Conservation (phyloP, 2,888 invertebrate species). For the Noctua janthina region DNA sequence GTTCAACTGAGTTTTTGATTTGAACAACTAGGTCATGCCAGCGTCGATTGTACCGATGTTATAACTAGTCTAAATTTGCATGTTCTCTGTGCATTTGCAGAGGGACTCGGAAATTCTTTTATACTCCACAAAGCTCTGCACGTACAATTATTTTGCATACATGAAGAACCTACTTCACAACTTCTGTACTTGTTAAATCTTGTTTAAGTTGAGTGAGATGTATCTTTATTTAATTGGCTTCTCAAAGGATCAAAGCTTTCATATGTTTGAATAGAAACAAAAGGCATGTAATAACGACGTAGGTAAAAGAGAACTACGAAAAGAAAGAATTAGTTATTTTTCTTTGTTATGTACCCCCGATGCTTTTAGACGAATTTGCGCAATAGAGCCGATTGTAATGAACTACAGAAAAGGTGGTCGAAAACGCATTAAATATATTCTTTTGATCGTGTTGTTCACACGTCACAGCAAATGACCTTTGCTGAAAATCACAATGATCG, state of each 20-base stretch:
- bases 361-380: constrained; percentile 35
- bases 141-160: constrained; percentile 18
- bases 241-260: constrained; percentile 16
- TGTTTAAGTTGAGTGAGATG: constrained; percentile 24
- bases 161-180: constrained; percentile 19
- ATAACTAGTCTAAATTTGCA: constrained; percentile 17
- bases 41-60: constrained; percentile 15
- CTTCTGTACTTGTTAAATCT: constrained; percentile 8
- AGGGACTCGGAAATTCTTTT: constrained; percentile 1
- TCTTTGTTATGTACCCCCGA: constrained; percentile 42
- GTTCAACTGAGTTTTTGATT: constrained; percentile 26
- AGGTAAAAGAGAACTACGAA: constrained; percentile 23
- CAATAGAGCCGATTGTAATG: constrained; percentile 41
- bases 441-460: constrained; percentile 5
- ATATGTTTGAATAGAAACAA: constrained; percentile 32
- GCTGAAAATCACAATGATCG: not conserved
- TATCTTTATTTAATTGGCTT: constrained; percentile 23
- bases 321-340: constrained; percentile 42
- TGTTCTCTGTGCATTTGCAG: constrained; percentile 6
- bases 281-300: constrained; percentile 20
- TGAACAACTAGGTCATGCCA: constrained; percentile 24
- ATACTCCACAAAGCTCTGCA: constrained; percentile 20
- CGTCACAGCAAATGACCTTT: not conserved
- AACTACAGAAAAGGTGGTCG: constrained; percentile 11
- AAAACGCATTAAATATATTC: not conserved